Conservation (phyloP, 2,888 invertebrate species). For the Cryptus viduatorius region DNA sequence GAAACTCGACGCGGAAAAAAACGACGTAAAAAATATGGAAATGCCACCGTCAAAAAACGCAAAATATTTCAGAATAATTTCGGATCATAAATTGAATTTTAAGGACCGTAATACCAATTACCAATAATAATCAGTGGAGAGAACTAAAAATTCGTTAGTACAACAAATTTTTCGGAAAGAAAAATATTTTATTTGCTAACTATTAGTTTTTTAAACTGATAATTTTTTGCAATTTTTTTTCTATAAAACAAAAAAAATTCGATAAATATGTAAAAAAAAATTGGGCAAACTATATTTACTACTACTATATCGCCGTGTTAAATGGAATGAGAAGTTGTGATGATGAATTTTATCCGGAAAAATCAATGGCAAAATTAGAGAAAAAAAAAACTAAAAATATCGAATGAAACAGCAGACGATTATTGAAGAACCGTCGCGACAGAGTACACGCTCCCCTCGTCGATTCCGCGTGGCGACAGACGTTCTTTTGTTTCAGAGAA, state of each 20-base stretch:
- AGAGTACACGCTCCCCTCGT: constrained; percentile 5
- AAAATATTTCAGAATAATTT: too few relatives aligned
- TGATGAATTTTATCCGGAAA: neutral
- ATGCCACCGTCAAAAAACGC: too few relatives aligned
- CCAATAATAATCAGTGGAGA: too few relatives aligned
- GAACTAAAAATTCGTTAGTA: too few relatives aligned
- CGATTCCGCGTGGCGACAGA: constrained; percentile 45
- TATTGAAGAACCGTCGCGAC: constrained; percentile 22
- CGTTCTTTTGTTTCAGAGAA: constrained; percentile 42
- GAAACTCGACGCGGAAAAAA: too few relatives aligned
- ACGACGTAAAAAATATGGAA: too few relatives aligned
- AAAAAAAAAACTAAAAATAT: constrained; percentile 28
- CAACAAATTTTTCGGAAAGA: too few relatives aligned
- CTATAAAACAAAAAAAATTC: neutral
- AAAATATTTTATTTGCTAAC: too few relatives aligned
- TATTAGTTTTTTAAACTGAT: too few relatives aligned
- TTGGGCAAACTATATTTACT: neutral
- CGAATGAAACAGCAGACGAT: neutral
- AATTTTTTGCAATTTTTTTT: too few relatives aligned
- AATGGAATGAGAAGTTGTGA: neutral
- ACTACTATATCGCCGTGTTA: constrained; percentile 2
- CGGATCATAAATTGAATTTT: too few relatives aligned
- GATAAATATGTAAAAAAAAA: neutral
- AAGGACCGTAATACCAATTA: too few relatives aligned
- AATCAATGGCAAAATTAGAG: neutral